Percentiles rank a stretch among this genome's conserved stretches.
phyloP scores from a whole-genome alignment of 37 sponge, comb jelly and placozoan genomes.

The Beroe ovata region DNA sequence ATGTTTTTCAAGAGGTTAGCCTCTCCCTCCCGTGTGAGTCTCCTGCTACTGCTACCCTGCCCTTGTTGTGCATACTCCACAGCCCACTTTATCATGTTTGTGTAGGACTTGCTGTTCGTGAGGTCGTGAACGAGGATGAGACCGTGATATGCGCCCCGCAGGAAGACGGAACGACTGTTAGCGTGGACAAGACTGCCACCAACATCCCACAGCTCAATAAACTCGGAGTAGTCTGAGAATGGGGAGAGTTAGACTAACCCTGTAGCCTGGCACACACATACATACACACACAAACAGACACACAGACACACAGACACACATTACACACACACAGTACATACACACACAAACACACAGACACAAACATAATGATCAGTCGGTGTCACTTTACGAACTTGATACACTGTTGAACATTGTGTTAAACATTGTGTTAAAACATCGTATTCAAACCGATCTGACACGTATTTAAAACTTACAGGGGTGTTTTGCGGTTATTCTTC shows the following conservation, averaged over 20 bases:
- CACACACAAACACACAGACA: too few species aligned
- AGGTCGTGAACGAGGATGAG: constrained; percentile 92
- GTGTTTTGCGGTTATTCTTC: too few species aligned
- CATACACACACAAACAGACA: too few species aligned
- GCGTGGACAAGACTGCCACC: constrained; percentile 84
- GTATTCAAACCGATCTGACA: too few species aligned
- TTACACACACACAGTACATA: too few species aligned
- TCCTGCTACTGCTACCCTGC: background rate
- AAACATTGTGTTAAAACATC: too few species aligned
- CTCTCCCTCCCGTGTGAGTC: constrained; percentile 36
- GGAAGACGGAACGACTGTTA: constrained; percentile 81
- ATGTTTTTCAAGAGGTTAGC: background rate
- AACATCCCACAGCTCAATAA: constrained; percentile 95
- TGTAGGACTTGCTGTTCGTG: constrained; percentile 91
- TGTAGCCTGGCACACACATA: too few species aligned
- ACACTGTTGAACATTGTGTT: too few species aligned
- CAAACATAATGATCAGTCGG: too few species aligned
- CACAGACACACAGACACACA: too few species aligned
- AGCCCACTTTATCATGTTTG: constrained; percentile 82
- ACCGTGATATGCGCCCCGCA: constrained; percentile 72
- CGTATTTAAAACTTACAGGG: too few species aligned
- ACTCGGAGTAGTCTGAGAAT: constrained; percentile 69
- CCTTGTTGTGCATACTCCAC: constrained; percentile 35
- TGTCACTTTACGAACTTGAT: too few species aligned
- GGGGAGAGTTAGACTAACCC: constrained; percentile 8